Base-by-base conservation (phyloP, 1,140 invertebrate species). In the Pogonomyrmex californicus region DNA sequence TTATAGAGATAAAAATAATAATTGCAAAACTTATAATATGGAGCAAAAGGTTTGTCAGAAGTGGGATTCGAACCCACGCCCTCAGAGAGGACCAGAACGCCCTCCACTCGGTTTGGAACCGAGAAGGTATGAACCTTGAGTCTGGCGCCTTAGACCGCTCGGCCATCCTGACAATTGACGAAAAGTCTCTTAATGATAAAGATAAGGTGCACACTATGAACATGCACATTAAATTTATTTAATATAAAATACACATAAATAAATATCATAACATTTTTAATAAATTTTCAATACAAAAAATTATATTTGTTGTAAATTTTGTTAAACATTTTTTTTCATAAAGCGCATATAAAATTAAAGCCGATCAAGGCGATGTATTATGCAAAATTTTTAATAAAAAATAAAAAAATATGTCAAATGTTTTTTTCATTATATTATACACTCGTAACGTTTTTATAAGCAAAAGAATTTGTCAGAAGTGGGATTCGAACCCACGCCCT, bases 121-220 rank as follows among this genome's bases (percentile, higher is more conserved):
- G 90, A 91, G 79, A 91, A 91, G 88, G 90, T 70, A 17, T 17
- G 10, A 83, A 90, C 91, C 91, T 91, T 91, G 90, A 91, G 90
- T 91, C 91, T 91, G 90, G 91, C 91, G 91, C 91, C 91, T 91
- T 91, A 91, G 91, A 91, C 91, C 91, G 91, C 91, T 91, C 91
- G 91, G 91, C 91, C 91, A 91, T 91, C 87, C 89, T 90, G 89
- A 90, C 89, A 87, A 23, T 17, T 58, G 79, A 23, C 0, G 2
- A 7, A 0, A 4, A 9, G 0, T 75, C 12, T 83, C 3, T 62
- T 58, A 73, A 49, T 54, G 36, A 47, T 10, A 0, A 6, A 62
- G 36, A 73, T 83, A 44, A 12, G 0, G 0, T 6, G 4, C 10
- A 38, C 0, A 23, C 4, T 23, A 23, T 23, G 23, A 0, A 23